Evolutionary conservation across 2,888 invertebrate genomes (phyloP), one percentile per base, ranked within the genome.

Genomic region (Microchrysa polita): DNA sequence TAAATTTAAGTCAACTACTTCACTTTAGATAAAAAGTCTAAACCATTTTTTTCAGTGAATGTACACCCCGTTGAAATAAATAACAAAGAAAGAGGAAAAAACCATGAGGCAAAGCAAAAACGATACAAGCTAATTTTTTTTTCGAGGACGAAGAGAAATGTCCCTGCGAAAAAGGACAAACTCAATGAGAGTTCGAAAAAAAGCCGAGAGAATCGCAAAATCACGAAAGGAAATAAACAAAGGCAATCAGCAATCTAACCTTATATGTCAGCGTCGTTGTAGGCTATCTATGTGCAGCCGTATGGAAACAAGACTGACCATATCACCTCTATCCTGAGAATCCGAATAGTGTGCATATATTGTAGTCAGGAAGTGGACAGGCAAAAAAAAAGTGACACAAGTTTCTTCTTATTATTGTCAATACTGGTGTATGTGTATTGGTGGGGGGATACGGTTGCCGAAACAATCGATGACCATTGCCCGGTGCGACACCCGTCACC

Each of bases 61-160:
- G 59, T 40, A n/a, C 53, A 57, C 71, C 44, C 27, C 14, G 34
- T 12, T 52, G 59, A 52, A 72, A 63, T 67, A 74, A 67, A 72
- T 61, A 67, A 67, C 55, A 34, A 52, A 48, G 27, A 59, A 74
- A 74, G 55, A 55, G 72, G n/a, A n/a, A n/a, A n/a, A n/a, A n/a
- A n/a, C n/a, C n/a, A n/a, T n/a, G n/a, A n/a, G n/a, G n/a, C n/a
- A n/a, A 34, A 52, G 71, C 65, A 48, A 59, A 34, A 61, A 42
- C 65, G 53, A 65, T 67, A 74, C 16, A 55, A 55, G 67, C 74
- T 74, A 74, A 72, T 73, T 73, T 74, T 74, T 59, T n/a, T n/a
- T n/a, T n/a, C n/a, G n/a, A 72, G 53, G 61, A 42, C 27, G 27
- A 34, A 34, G 27, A 34, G 27, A 34, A 34, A 34, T 34, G 7